These are phyloP conservation scores for Drosophila ezoana DNA, from an alignment of 2,888 invertebrate genomes.

Conservation along the genomic window DNA sequence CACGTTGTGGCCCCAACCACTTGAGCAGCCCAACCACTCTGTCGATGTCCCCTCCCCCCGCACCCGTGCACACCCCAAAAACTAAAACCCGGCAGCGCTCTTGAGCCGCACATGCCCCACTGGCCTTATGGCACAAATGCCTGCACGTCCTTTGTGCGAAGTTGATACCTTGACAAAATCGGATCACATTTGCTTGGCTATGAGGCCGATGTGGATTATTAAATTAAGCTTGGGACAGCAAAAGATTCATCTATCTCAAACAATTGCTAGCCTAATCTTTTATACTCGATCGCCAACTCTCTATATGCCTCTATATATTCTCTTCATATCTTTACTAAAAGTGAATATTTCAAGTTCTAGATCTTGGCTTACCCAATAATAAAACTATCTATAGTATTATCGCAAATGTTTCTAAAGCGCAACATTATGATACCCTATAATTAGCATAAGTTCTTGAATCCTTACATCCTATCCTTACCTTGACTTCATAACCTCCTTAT, in stretches of 20 bases:
- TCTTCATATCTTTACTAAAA: too few species aligned
- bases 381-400: too few species aligned
- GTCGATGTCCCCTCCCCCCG: conserved; percentile 5
- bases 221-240: too few species aligned
- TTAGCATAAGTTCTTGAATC: not conserved
- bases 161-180: conserved; percentile 36
- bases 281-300: too few species aligned
- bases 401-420: too few species aligned
- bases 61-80: not conserved
- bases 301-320: too few species aligned
- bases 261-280: too few species aligned
- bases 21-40: conserved; percentile 28
- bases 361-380: too few species aligned
- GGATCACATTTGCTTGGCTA: conserved; percentile 15
- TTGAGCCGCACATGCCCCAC: conserved; percentile 31
- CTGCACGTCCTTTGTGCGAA: conserved; percentile 45
- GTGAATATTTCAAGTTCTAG: too few species aligned
- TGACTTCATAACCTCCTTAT: too few species aligned
- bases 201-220: not conserved
- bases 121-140: conserved; percentile 43
- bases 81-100: conserved; percentile 13
- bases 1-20: conserved; percentile 64
- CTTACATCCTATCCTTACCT: not conserved
- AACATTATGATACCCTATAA: too few species aligned
- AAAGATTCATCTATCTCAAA: too few species aligned